phyloP scores from a whole-genome alignment of 2,888 invertebrate species.

The Trissolcus brochymenae region DNA sequence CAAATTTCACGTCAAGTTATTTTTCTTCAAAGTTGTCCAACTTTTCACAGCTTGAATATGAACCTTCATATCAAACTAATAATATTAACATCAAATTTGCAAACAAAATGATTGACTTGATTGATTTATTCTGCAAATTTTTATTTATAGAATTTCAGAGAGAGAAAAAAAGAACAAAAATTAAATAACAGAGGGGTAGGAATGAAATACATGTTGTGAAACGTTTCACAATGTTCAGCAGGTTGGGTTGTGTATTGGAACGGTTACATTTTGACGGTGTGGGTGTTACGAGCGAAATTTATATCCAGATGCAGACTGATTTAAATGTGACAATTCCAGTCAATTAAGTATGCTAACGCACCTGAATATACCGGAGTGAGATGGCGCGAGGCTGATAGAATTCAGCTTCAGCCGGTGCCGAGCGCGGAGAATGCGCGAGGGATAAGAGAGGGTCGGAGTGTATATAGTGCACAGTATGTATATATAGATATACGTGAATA shows the following conservation, averaged over 20 bases:
- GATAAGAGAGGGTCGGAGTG: constrained; percentile 30
- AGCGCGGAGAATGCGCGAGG: constrained; percentile 26
- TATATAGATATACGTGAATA: too few species aligned
- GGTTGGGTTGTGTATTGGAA: constrained; percentile 21
- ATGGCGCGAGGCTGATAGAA: constrained; percentile 48
- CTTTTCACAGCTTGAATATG: too few species aligned
- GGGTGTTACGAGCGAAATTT: constrained; percentile 49
- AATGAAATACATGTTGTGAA: constrained; percentile 21
- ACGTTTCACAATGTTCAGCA: constrained; percentile 21
- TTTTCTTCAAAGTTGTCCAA: too few species aligned
- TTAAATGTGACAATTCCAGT: constrained; percentile 56
- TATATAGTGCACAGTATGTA: not conserved
- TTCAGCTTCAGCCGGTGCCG: constrained; percentile 36
- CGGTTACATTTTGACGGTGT: constrained; percentile 38
- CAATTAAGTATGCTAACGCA: constrained; percentile 51
- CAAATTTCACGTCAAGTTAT: too few species aligned
- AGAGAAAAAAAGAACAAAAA: too few species aligned
- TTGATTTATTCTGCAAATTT: too few species aligned
- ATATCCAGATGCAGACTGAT: constrained; percentile 51
- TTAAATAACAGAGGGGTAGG: too few species aligned
- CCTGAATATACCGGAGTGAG: constrained; percentile 40
- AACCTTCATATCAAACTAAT: too few species aligned
- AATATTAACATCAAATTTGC: too few species aligned
- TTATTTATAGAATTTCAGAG: too few species aligned
- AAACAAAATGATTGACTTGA: too few species aligned